These are phyloP conservation scores for Orchesellides sinensis DNA, from an alignment of 2,888 invertebrate species.

Conservation along the genomic window DNA sequence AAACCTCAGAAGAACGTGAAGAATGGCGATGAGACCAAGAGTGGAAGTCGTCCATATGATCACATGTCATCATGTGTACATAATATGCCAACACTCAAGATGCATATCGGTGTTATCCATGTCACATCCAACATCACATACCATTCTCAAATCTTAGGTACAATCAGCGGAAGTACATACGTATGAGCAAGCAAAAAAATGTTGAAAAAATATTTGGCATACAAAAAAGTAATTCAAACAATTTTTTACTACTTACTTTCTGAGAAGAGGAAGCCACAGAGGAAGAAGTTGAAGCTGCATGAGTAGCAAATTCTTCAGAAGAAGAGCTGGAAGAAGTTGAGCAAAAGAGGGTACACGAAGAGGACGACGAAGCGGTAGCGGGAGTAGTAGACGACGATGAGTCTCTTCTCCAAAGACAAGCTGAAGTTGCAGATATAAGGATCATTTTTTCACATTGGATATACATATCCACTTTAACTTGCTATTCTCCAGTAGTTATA, in stretches of 20 bases:
- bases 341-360: background rate
- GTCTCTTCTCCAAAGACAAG: background rate
- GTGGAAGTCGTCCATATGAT: too few relatives aligned
- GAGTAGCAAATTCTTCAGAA: too few relatives aligned
- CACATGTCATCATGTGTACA: too few relatives aligned
- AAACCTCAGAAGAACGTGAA: background rate
- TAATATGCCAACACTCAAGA: too few relatives aligned
- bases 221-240: background rate
- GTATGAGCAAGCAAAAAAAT: background rate
- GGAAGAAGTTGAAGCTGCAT: too few relatives aligned
- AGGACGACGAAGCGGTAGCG: background rate
- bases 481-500: background rate
- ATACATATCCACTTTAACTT: slow-evolving; percentile 25
- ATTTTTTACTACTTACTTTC: background rate
- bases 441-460: slow-evolving; percentile 20
- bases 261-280: background rate
- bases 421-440: background rate
- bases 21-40: background rate
- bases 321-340: too few relatives aligned
- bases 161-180: background rate
- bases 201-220: background rate
- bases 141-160: too few relatives aligned
- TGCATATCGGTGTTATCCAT: too few relatives aligned
- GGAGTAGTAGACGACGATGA: background rate
- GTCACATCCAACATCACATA: too few relatives aligned